Evolutionary conservation across 2,888 invertebrate genomes (phyloP), one percentile per base, ranked within the genome.

Genomic region (Leptinotarsa haldemani): DNA sequence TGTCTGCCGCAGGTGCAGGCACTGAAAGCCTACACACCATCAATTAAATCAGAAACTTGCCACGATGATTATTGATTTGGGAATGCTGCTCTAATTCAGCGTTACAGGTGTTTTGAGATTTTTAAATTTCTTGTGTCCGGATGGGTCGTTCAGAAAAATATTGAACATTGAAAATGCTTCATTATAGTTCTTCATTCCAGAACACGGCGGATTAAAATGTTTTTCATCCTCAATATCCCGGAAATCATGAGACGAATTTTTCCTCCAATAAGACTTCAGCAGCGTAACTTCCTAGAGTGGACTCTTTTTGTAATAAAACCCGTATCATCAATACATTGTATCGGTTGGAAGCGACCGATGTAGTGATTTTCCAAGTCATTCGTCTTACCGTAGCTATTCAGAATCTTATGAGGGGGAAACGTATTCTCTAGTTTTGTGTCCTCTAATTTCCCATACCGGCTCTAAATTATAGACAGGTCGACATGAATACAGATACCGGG

Each of bases 341-440:
- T 83, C 82, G 83, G 79, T 82, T 82, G 83, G 82, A 82, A 81
- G 78, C 80, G 81, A 82, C 83, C 83, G 82, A 79, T 84, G 84
- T 84, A 84, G 83, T 84, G 85, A 85, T 85, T 85, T 84, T 85
- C 84, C 82, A 77, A 78, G 82, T 82, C 80, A 84, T 85, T 80
- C 84, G 80, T 85, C 85, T 84, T 83, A 9, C 52, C 30, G 65
- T 63, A 68, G 52, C 67, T 40, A 50, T 72, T 72, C 71, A 63
- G 63, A 64, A 67, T 72, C 63, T 68, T 72, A 50, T 22, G 18
- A 70, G 30, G 12, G 64, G 25, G 53, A 22, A 30, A 47, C 40
- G 52, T 46, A 20, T 70, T 65, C 64, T 53, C 63, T 47, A 65
- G 64, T 67, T 71, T 63, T 71, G 66, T 71, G 53, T 58, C 40